Conservation (phyloP, 2,113 vertebrate genomes). For the Cnemophilus loriae region DNA sequence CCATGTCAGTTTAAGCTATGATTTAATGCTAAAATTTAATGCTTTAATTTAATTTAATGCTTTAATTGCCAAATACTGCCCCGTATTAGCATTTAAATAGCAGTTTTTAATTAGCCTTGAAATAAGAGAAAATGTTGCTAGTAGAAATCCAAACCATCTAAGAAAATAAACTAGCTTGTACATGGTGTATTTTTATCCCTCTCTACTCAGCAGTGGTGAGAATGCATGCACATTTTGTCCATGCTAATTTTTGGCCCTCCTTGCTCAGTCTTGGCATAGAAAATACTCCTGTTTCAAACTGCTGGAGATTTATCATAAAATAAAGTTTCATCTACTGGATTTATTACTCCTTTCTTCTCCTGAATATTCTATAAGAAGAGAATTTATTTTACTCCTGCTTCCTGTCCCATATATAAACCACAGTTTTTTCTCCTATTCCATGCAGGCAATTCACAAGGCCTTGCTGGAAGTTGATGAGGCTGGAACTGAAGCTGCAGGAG, state of each 20-base stretch:
- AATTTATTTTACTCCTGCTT: background rate
- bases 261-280: background rate
- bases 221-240: background rate
- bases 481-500: slow-evolving; percentile 78
- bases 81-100: background rate
- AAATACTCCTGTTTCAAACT: background rate
- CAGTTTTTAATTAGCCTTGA: background rate
- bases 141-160: background rate
- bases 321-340: background rate
- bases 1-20: background rate
- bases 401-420: background rate
- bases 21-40: background rate
- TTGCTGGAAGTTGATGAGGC: slow-evolving; percentile 82
- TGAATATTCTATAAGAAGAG: background rate
- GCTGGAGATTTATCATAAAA: background rate
- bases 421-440: background rate
- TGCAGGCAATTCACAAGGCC: slow-evolving; percentile 82
- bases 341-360: background rate
- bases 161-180: background rate
- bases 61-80: background rate
- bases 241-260: background rate
- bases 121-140: background rate
- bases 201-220: background rate
- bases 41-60: too few species aligned
- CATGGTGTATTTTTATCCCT: background rate